Evolutionary conservation across 2,113 vertebrate species (phyloP).

Genomic region (Stegostoma tigrinum): DNA sequence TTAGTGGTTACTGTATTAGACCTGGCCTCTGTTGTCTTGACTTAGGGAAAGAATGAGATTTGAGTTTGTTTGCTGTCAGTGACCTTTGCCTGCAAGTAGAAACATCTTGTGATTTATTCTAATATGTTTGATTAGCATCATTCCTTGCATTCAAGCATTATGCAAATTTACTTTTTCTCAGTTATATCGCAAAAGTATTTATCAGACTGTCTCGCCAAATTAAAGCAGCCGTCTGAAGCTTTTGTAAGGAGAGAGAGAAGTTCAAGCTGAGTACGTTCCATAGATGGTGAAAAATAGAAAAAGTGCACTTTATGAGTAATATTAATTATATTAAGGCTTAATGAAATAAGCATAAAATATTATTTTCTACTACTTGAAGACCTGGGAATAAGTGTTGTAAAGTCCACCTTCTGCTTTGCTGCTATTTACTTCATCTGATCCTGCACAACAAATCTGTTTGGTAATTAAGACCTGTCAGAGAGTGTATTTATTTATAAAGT

Average conservation of each 20-base stretch:
- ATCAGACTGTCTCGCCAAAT: not conserved
- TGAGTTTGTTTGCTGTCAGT: not conserved
- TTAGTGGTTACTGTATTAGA: not conserved
- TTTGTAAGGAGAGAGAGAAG: not conserved
- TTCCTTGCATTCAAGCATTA: not conserved
- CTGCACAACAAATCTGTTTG: not conserved
- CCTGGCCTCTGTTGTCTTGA: not conserved
- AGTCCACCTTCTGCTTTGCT: not conserved
- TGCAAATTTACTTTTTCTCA: not conserved
- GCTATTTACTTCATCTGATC: slow-evolving; percentile 5
- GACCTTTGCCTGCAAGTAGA: not conserved
- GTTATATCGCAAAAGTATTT: slow-evolving; percentile 6
- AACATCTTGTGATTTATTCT: slow-evolving; percentile 8
- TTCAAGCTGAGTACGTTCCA: not conserved
- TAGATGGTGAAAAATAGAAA: not conserved
- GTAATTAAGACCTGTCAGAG: not conserved
- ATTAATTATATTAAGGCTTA: slow-evolving; percentile 17
- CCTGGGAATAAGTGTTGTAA: not conserved
- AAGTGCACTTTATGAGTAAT: not conserved
- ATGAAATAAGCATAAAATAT: slow-evolving; percentile 2
- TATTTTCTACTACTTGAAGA: slow-evolving; percentile 21
- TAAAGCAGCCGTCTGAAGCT: not conserved
- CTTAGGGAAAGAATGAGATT: not conserved
- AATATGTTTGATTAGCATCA: not conserved
- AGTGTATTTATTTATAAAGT: too few species aligned